Percentiles rank a stretch among this genome's conserved stretches.
phyloP scores from a whole-genome alignment of 2,888 invertebrate species.

The Hydraecia micacea region DNA sequence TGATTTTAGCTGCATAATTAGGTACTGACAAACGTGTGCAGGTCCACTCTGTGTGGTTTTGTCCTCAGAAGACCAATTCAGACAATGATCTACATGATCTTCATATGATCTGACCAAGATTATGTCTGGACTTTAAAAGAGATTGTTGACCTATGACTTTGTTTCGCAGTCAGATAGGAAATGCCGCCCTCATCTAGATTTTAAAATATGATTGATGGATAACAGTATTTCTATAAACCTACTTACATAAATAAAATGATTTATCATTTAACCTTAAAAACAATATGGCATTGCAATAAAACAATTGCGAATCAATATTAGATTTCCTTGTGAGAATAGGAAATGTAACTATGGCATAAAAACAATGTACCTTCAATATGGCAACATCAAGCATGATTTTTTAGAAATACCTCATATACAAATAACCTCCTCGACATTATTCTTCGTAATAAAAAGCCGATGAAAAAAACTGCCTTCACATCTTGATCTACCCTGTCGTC shows the following conservation, averaged over 20 bases:
- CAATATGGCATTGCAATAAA: not conserved
- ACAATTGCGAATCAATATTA: not conserved
- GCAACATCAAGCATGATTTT: not conserved
- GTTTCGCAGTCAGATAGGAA: not conserved
- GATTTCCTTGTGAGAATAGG: not conserved
- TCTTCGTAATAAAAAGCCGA: constrained; percentile 43
- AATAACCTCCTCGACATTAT: constrained; percentile 37
- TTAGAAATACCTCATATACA: not conserved
- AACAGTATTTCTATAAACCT: not conserved
- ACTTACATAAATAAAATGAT: not conserved
- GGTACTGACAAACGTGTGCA: not conserved
- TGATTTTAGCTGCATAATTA: not conserved
- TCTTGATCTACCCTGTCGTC: constrained; percentile 57
- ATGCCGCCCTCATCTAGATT: not conserved
- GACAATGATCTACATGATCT: no score
- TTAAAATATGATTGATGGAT: not conserved
- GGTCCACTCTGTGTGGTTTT: no score
- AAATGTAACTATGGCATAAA: not conserved
- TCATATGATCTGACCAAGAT: no score
- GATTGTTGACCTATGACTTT: not conserved
- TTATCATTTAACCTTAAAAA: not conserved
- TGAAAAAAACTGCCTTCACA: constrained; percentile 51
- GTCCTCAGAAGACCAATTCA: no score
- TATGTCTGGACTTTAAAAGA: no score
- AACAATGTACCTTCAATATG: not conserved